Conservation (phyloP, 2,888 invertebrate genomes). For the Macrophya alboannulata region DNA sequence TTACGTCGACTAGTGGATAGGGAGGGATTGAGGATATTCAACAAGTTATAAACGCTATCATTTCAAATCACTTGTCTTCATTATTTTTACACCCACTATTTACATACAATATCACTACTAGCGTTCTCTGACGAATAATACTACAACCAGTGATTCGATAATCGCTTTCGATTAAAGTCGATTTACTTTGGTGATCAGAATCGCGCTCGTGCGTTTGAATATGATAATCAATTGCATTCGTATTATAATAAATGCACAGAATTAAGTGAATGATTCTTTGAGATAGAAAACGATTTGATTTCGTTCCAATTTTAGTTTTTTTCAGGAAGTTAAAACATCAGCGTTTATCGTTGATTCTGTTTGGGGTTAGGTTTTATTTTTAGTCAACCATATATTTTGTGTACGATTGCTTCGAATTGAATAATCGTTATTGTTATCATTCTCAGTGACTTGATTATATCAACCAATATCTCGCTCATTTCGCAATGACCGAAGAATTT, state of each 20-base stretch:
- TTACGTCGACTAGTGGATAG: background rate
- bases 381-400: background rate
- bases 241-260: background rate
- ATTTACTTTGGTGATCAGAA: background rate
- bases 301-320: background rate
- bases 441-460: background rate
- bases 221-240: background rate
- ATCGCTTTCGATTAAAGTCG: slow-evolving; percentile 1
- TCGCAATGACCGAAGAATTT: background rate
- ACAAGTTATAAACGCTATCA: background rate
- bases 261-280: background rate
- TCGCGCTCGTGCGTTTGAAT: background rate
- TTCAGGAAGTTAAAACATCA: background rate
- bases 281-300: background rate
- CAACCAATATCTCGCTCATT: background rate
- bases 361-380: background rate
- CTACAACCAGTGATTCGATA: background rate
- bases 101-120: slow-evolving; percentile 20
- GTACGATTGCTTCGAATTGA: background rate
- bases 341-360: no score
- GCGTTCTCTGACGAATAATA: background rate
- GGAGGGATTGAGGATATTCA: background rate
- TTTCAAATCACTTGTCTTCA: slow-evolving; percentile 4
- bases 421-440: background rate
- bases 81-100: slow-evolving; percentile 20